Base-by-base conservation (phyloP, 1,140 invertebrate genomes). In the Camponotus vicinus region DNA sequence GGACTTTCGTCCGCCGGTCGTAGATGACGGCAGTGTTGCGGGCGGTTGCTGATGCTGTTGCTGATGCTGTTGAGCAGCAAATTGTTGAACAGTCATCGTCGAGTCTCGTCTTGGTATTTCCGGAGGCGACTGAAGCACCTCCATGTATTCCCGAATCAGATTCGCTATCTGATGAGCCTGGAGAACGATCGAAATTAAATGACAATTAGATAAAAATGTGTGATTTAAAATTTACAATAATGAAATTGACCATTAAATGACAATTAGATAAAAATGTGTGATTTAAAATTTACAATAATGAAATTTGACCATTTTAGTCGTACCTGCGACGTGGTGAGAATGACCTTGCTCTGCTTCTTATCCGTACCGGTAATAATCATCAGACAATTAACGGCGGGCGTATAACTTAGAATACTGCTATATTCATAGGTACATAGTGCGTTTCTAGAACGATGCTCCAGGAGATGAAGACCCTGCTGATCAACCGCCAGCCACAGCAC, bases 111-210 rank as follows among this genome's bases (percentile, higher is more conserved):
- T 95, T 4, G 93, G 93, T 55, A 93, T 86, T 85, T 95, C 95
- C 49, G 93, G 91, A 15, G 94, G 94, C 11, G 92, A 86, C 83
- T 97, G 96, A 15, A 98, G 95, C 21, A 98, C 97, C 94, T 98
- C 97, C 89, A 97, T 97, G 93, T 99, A 99, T 94, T 99, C 98
- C 92, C 98, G 97, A 85, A 99, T 98, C 73, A 99, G 96, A 85
- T 98, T 98, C 59, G 98, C 98, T 93, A 99, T 99, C 95, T 99
- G 98, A 95, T 98, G 98, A 84, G 98, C 98, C 97, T 98, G 95
- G 7, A 95, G 95, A 86, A 42, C 0, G 32, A 77, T 42, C 1
- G 3, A 15, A 49, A 15, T 49, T 49, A 49, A 49, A 49, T 49
- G 13, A 8, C 42, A 45, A 11, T 45, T 45, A 45, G 0, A 45